These are phyloP conservation scores for Ataeniobius toweri DNA, from an alignment of 2,797 vertebrate species.

Conservation along the genomic window DNA sequence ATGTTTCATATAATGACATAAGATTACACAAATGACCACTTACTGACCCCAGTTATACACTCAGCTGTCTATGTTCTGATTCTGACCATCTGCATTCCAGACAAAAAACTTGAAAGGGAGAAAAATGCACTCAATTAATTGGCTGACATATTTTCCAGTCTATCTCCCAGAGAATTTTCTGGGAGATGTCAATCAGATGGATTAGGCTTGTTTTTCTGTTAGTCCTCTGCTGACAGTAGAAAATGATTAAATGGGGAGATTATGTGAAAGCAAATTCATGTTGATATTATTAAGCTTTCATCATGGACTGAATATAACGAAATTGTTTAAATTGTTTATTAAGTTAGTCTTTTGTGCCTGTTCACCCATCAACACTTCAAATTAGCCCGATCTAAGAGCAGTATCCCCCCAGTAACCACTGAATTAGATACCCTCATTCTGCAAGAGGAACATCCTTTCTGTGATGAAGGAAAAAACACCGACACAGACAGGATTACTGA, in stretches of 20 bases:
- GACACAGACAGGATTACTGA: neutral
- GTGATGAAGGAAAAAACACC: constrained; percentile 2
- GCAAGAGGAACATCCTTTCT: constrained; percentile 36
- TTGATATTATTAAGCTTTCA: constrained; percentile 83
- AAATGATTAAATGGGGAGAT: constrained; percentile 76
- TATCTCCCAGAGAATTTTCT: constrained; percentile 57
- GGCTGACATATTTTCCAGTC: constrained; percentile 62
- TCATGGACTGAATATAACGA: constrained; percentile 73
- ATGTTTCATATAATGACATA: neutral
- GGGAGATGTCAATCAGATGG: constrained; percentile 70
- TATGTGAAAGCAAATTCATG: constrained; percentile 76
- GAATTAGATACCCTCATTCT: constrained; percentile 21
- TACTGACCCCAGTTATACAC: constrained; percentile 39
- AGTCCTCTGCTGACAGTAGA: constrained; percentile 62
- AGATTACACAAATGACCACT: constrained; percentile 36
- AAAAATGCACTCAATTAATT: constrained; percentile 68
- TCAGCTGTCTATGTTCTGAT: constrained; percentile 17
- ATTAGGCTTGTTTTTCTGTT: constrained; percentile 74
- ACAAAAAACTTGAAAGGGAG: constrained; percentile 57
- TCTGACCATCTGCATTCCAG: constrained; percentile 46
- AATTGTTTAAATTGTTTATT: constrained; percentile 76
- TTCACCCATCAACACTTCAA: constrained; percentile 78
- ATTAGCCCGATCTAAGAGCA: constrained; percentile 70
- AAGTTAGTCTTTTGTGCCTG: constrained; percentile 71
- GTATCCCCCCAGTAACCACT: neutral